Conservation (phyloP, 2,888 invertebrate genomes). For the Acronicta aceris region DNA sequence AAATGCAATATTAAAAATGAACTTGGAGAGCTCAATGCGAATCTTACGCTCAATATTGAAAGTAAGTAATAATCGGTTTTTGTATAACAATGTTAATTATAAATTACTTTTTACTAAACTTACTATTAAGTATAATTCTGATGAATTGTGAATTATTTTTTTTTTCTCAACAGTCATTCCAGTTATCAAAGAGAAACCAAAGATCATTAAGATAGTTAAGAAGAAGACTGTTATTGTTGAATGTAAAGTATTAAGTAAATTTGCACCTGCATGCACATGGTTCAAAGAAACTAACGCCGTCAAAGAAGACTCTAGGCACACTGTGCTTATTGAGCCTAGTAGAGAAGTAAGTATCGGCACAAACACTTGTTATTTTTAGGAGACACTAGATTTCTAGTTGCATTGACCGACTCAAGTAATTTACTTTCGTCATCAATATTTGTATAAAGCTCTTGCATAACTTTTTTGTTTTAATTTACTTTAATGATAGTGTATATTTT, state of each 20-base stretch:
- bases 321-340: conserved; percentile 93
- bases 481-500: too few relatives aligned
- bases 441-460: too few relatives aligned
- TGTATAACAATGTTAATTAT: too few relatives aligned
- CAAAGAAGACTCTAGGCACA: conserved; percentile 93
- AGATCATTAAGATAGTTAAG: conserved; percentile 96
- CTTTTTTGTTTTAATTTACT: too few relatives aligned
- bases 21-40: conserved; percentile 98
- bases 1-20: conserved; percentile 99
- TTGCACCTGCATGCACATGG: conserved; percentile 98
- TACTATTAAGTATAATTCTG: too few relatives aligned
- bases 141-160: neutral
- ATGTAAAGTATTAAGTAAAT: conserved; percentile 97
- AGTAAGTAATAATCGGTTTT: conserved; percentile 90
- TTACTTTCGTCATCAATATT: too few relatives aligned
- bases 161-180: conserved; percentile 92
- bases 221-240: conserved; percentile 98
- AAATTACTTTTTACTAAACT: too few relatives aligned
- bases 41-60: conserved; percentile 99
- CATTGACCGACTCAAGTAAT: too few relatives aligned
- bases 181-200: conserved; percentile 97
- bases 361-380: neutral
- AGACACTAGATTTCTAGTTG: too few relatives aligned
- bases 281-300: conserved; percentile 95
- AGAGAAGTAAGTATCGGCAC: conserved; percentile 90